phyloP scores from a whole-genome alignment of 2,888 invertebrate genomes.

The Furcula furcula region DNA sequence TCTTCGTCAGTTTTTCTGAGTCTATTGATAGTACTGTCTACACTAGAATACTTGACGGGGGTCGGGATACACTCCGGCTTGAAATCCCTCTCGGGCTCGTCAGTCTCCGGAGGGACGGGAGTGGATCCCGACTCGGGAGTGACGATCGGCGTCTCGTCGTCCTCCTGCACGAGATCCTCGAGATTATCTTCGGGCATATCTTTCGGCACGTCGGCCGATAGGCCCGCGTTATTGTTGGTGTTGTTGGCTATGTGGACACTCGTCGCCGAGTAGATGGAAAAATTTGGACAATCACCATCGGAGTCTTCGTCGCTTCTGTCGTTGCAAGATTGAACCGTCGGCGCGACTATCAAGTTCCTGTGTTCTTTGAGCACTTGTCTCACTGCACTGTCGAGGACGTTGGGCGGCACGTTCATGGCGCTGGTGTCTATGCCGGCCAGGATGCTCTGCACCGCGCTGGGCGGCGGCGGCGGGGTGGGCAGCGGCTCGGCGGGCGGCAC shows the following conservation, averaged over 20 bases:
- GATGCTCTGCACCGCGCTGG: constrained; percentile 34
- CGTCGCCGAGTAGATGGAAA: constrained; percentile 91
- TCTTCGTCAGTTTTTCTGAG: constrained; percentile 44
- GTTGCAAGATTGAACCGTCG: constrained; percentile 21
- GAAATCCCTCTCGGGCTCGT: background rate
- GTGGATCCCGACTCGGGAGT: constrained; percentile 2
- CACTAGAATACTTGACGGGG: constrained; percentile 2
- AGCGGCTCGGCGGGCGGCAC: constrained; percentile 8
- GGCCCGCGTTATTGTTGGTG: constrained; percentile 13
- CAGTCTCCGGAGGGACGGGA: background rate
- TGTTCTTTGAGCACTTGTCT: constrained; percentile 64
- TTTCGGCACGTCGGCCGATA: constrained; percentile 3
- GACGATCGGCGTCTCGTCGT: background rate
- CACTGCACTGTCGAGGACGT: constrained; percentile 58
- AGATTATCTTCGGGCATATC: constrained; percentile 7
- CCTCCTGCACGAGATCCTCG: background rate
- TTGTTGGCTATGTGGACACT: constrained; percentile 88
- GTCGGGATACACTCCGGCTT: background rate
- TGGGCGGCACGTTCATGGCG: constrained; percentile 41
- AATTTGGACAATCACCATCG: constrained; percentile 91
- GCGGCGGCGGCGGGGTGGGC: constrained; percentile 7
- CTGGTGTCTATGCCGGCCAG: constrained; percentile 44
- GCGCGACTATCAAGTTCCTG: constrained; percentile 43
- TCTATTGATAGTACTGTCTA: constrained; percentile 1
- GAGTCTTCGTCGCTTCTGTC: constrained; percentile 70